A percentile compares a stretch with the other conserved stretches of the same genome.
These are phyloP conservation scores for Galagoides demidoff DNA, from an alignment of 2,797 vertebrate species.

Conservation along the genomic window DNA sequence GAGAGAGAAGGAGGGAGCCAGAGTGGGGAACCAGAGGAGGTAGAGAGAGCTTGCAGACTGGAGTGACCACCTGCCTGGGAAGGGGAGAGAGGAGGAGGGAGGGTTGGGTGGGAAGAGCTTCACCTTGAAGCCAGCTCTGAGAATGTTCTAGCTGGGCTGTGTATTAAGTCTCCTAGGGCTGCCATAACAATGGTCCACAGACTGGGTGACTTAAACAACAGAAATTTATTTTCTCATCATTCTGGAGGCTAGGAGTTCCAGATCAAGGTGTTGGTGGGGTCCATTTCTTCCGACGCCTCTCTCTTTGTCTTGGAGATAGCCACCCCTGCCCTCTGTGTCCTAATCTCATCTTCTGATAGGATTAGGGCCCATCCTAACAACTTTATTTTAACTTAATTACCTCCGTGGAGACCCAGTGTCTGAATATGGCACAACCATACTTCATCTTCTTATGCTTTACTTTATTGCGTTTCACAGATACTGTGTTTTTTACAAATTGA, in stretches of 20 bases:
- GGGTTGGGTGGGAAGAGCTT: background rate
- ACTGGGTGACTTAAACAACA: background rate
- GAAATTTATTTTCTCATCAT: background rate
- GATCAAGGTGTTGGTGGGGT: too few relatives aligned
- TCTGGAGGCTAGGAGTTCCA: background rate
- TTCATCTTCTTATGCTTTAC: background rate
- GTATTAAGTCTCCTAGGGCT: background rate
- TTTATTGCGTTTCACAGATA: background rate
- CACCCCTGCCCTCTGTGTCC: background rate
- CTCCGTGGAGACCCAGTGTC: background rate
- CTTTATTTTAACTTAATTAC: background rate
- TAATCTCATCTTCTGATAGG: background rate
- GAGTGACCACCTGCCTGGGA: too few relatives aligned
- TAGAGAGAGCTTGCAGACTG: background rate
- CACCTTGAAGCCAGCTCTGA: background rate
- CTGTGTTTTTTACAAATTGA: background rate
- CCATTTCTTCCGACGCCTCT: background rate
- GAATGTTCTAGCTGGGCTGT: accelerated
- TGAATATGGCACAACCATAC: background rate
- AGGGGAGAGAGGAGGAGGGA: background rate
- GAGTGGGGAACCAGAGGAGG: too few relatives aligned
- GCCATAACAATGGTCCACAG: background rate
- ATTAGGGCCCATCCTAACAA: background rate
- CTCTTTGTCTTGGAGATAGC: background rate
- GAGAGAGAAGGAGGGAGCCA: background rate